Percentiles rank a stretch among this genome's conserved stretches.
Evolutionary conservation across 2,888 invertebrate species (phyloP).

Genomic region (Agrenia bidenticulata): DNA sequence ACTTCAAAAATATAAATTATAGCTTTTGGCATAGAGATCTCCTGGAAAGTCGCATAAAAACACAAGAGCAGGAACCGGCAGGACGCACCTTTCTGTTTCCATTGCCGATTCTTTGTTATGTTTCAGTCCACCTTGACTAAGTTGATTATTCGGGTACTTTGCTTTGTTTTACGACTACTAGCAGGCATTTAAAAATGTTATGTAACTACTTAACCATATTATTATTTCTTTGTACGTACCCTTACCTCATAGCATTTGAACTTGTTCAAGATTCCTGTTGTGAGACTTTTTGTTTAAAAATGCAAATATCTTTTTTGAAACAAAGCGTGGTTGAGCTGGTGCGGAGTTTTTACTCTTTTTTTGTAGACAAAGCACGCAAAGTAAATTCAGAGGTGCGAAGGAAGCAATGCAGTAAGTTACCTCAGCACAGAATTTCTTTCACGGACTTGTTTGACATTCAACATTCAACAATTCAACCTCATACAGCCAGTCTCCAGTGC

Average conservation of each 20-base stretch:
- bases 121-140: neutral
- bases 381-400: slow-evolving; percentile 7
- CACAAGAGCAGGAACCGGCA: no score
- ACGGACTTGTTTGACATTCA: no score
- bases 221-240: neutral
- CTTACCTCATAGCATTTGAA: neutral
- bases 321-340: neutral
- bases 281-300: slow-evolving; percentile 8
- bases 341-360: neutral
- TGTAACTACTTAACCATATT: slow-evolving; percentile 13
- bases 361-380: neutral
- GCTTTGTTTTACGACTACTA: slow-evolving; percentile 3
- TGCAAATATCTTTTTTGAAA: slow-evolving; percentile 11
- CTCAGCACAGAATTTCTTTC: neutral
- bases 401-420: slow-evolving; percentile 6
- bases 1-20: no score
- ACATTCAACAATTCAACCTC: no score
- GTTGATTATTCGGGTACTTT: slow-evolving; percentile 12
- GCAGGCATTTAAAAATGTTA: slow-evolving; percentile 14
- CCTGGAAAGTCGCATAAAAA: no score
- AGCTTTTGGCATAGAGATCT: no score
- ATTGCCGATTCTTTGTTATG: neutral
- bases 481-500: no score
- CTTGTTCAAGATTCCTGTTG: slow-evolving; percentile 8
- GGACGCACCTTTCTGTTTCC: neutral